These are phyloP conservation scores for Parazoanthus atlanticus DNA, from an alignment of 92 coral and sea anemone genomes.

Conservation along the genomic window DNA sequence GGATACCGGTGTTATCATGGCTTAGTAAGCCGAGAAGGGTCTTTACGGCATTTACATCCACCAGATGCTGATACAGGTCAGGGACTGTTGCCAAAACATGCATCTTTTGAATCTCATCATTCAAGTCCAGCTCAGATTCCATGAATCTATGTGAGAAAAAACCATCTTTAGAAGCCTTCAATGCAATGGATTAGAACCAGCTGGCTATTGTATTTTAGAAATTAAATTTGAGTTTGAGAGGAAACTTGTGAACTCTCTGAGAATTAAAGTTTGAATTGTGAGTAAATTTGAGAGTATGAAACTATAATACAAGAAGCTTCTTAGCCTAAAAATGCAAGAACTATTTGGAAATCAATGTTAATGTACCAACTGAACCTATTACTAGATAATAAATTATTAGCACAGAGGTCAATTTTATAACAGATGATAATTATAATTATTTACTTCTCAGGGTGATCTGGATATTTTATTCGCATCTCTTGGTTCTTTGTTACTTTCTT, in stretches of 20 bases:
- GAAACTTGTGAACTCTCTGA: too few relatives aligned
- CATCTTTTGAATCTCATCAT: constrained; percentile 95
- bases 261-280: too few relatives aligned
- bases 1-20: constrained; percentile 96
- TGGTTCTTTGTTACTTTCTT: constrained; percentile 96
- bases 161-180: neutral
- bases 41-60: constrained; percentile 84
- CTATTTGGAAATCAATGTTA: too few relatives aligned
- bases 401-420: neutral
- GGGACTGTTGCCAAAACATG: constrained; percentile 98
- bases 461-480: constrained; percentile 97
- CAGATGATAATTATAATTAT: neutral
- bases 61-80: constrained; percentile 83
- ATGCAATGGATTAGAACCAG: too few relatives aligned
- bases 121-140: constrained; percentile 95
- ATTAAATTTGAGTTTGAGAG: too few relatives aligned
- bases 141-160: constrained; percentile 61
- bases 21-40: constrained; percentile 92
- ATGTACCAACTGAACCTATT: too few relatives aligned
- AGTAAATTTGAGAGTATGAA: too few relatives aligned
- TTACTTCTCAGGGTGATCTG: constrained; percentile 96
- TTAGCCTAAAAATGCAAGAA: too few relatives aligned
- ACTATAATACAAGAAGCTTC: too few relatives aligned
- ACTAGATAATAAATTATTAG: too few relatives aligned
- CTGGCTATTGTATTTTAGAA: too few relatives aligned